These are phyloP conservation scores for Drosophila picticornis DNA, from an alignment of 2,888 invertebrate genomes.

Conservation along the genomic window DNA sequence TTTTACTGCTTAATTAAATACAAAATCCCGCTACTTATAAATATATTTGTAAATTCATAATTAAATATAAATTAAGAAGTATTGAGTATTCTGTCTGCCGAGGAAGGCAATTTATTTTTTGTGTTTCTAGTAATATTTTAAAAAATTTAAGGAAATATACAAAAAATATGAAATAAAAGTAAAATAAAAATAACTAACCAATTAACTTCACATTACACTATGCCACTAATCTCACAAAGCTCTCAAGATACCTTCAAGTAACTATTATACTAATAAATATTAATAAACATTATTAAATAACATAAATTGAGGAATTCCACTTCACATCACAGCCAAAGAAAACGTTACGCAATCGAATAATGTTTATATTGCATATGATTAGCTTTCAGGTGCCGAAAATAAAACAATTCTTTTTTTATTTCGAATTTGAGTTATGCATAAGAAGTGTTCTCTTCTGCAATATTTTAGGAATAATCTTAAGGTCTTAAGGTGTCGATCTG, in stretches of 20 bases:
- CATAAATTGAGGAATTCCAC: not conserved
- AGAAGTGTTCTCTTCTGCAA: not conserved
- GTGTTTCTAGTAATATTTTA: no score
- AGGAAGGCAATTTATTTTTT: no score
- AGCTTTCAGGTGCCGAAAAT: no score
- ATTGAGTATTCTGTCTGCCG: no score
- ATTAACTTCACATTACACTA: not conserved
- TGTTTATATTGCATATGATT: not conserved
- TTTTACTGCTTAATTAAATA: no score
- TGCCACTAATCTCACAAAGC: not conserved
- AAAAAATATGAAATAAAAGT: not conserved
- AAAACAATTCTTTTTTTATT: not conserved
- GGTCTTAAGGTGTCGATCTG: slow-evolving; percentile 15
- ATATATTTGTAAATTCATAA: not conserved
- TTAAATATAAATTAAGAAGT: not conserved
- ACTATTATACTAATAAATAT: not conserved
- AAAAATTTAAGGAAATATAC: not conserved
- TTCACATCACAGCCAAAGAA: not conserved
- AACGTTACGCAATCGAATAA: not conserved
- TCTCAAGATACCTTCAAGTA: not conserved
- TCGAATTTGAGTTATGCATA: not conserved
- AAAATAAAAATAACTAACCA: fast-evolving
- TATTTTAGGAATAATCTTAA: not conserved
- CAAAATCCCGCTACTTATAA: not conserved
- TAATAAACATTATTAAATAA: no score